Percentiles rank a stretch among this genome's conserved stretches.
Evolutionary conservation across 37 sponge, comb jelly and placozoan genomes (phyloP).

Genomic region (Cliona cf. orientalis): DNA sequence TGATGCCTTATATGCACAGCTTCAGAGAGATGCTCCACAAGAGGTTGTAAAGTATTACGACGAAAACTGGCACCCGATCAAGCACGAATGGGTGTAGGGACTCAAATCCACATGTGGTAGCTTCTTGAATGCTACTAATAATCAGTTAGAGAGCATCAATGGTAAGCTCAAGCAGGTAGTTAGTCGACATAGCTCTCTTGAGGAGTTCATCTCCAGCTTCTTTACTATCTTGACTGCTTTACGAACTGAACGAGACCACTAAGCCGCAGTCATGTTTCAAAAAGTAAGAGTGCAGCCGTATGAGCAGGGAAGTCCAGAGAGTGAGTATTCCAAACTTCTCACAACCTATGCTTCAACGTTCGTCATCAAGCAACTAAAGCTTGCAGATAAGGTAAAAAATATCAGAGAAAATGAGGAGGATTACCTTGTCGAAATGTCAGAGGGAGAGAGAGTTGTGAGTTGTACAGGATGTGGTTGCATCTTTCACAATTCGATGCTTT

Average conservation of each 20-base stretch:
- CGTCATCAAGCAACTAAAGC: slow-evolving; percentile 34
- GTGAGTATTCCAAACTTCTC: slow-evolving; percentile 34
- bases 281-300: slow-evolving; percentile 18
- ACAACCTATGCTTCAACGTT: slow-evolving; percentile 50
- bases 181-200: slow-evolving; percentile 29
- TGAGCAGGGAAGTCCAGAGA: slow-evolving; percentile 19
- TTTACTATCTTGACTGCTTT: slow-evolving; percentile 27
- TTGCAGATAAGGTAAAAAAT: slow-evolving; percentile 5
- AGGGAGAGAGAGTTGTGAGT: slow-evolving; percentile 31
- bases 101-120: slow-evolving; percentile 33
- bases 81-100: slow-evolving; percentile 66
- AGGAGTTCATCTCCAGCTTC: slow-evolving; percentile 43
- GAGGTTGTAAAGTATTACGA: slow-evolving; percentile 58
- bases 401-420: slow-evolving; percentile 16
- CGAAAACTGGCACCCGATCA: slow-evolving; percentile 68
- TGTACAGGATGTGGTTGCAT: slow-evolving; percentile 39
- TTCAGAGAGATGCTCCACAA: slow-evolving; percentile 9
- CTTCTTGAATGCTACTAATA: slow-evolving; percentile 51
- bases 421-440: slow-evolving; percentile 16
- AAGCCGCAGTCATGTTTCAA: slow-evolving; percentile 20
- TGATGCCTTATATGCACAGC: slow-evolving; percentile 10
- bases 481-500: slow-evolving; percentile 41
- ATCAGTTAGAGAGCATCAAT: slow-evolving; percentile 61
- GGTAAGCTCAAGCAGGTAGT: slow-evolving; percentile 62
- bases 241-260: slow-evolving; percentile 57